phyloP scores from a whole-genome alignment of 2,113 vertebrate species.

The Polypterus bichir region DNA sequence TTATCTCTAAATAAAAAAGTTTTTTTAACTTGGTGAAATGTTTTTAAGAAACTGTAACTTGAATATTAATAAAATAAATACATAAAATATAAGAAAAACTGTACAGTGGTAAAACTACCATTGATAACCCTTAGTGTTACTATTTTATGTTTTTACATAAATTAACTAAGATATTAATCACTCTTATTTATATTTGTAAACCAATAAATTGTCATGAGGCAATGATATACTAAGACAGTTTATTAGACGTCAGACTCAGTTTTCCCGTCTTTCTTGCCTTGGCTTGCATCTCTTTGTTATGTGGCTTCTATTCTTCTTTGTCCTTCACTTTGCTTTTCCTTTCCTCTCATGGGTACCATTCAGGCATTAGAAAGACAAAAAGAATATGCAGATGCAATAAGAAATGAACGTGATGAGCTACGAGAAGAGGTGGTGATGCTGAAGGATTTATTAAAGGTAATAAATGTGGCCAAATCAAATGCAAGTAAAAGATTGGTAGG shows the following conservation, averaged over 20 bases:
- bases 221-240: too few species aligned
- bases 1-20: too few species aligned
- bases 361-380: constrained; percentile 97
- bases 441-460: constrained; percentile 87
- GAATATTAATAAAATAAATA: background rate
- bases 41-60: background rate
- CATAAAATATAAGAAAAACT: too few species aligned
- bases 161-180: too few species aligned
- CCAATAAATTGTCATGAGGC: too few species aligned
- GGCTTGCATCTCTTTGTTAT: constrained; percentile 11
- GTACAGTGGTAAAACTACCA: too few species aligned
- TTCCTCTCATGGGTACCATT: constrained; percentile 20
- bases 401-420: constrained; percentile 84
- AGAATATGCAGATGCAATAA: constrained; percentile 87
- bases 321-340: constrained; percentile 11
- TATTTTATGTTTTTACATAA: too few species aligned
- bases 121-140: too few species aligned
- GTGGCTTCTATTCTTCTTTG: constrained; percentile 22
- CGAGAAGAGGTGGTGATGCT: constrained; percentile 80
- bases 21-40: too few species aligned
- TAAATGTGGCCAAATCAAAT: constrained; percentile 7
- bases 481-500: background rate
- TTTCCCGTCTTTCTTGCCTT: too few species aligned
- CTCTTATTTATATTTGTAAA: too few species aligned
- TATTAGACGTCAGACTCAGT: too few species aligned